These are phyloP conservation scores for Poeciliopsis occidentalis DNA, from an alignment of 2,113 vertebrate genomes.

Conservation along the genomic window DNA sequence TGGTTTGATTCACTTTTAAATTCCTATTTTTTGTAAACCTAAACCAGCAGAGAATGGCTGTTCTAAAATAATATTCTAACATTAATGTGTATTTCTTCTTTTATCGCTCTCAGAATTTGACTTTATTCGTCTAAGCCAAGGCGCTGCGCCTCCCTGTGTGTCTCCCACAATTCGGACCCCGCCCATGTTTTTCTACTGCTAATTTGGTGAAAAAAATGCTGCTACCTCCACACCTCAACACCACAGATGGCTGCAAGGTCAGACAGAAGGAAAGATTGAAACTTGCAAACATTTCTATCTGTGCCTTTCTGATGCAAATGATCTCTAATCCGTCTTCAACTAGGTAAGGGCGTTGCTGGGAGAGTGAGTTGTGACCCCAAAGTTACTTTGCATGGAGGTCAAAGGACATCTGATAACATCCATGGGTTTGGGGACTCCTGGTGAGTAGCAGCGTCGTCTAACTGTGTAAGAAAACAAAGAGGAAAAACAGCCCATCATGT, in stretches of 20 bases:
- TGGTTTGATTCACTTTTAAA: not conserved
- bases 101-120: slow-evolving; percentile 11
- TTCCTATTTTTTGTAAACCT: not conserved
- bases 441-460: slow-evolving; percentile 64
- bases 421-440: slow-evolving; percentile 82
- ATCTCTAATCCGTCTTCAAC: slow-evolving; percentile 14
- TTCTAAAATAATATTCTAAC: not conserved
- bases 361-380: slow-evolving; percentile 59
- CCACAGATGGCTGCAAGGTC: slow-evolving; percentile 64
- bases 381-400: slow-evolving; percentile 84
- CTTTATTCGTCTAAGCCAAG: slow-evolving; percentile 31
- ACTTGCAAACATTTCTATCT: not conserved
- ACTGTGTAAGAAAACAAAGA: not conserved
- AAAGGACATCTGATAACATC: slow-evolving; percentile 86
- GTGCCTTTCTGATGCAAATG: not conserved
- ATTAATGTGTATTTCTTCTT: rapidly evolving
- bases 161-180: slow-evolving; percentile 22
- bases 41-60: not conserved
- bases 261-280: not conserved
- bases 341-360: slow-evolving; percentile 70
- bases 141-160: slow-evolving; percentile 41
- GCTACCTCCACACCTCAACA: slow-evolving; percentile 14
- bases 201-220: slow-evolving; percentile 52
- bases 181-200: slow-evolving; percentile 29
- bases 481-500: not conserved